Conservation (phyloP, 2,797 vertebrate genomes). For the Scleropages formosus region DNA sequence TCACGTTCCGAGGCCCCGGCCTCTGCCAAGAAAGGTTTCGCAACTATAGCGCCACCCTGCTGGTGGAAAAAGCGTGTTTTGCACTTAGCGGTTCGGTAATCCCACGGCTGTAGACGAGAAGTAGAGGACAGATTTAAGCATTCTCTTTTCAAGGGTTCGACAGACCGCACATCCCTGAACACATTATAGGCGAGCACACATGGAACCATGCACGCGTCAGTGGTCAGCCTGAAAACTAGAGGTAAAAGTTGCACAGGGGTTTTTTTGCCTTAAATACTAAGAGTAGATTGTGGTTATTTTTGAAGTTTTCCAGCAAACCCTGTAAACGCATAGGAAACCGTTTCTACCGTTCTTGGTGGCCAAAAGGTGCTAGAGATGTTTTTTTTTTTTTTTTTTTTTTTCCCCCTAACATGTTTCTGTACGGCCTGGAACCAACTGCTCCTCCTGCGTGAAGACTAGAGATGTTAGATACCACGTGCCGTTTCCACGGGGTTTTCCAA, state of each 20-base stretch:
- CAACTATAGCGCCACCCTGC: slow-evolving; percentile 78
- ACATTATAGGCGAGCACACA: slow-evolving; percentile 50
- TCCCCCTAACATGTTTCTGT: too few relatives aligned
- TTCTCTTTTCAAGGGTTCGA: slow-evolving; percentile 20
- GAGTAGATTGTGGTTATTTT: slow-evolving; percentile 69
- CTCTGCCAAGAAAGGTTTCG: slow-evolving; percentile 93
- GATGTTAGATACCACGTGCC: slow-evolving; percentile 41
- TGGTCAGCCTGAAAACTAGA: slow-evolving; percentile 69
- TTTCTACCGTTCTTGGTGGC: slow-evolving; percentile 61
- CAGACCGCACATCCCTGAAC: slow-evolving; percentile 59
- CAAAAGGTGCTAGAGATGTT: slow-evolving; percentile 71
- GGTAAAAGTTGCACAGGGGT: slow-evolving; percentile 61
- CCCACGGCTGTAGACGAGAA: slow-evolving; percentile 28
- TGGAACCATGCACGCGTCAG: slow-evolving; percentile 52
- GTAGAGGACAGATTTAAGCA: slow-evolving; percentile 29
- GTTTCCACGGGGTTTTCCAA: slow-evolving; percentile 48
- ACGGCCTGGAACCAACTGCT: slow-evolving; percentile 56
- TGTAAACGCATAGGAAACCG: slow-evolving; percentile 63
- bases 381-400: slow-evolving; percentile 64
- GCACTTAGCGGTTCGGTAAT: slow-evolving; percentile 36
- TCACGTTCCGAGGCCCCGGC: slow-evolving; percentile 80
- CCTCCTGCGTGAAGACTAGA: slow-evolving; percentile 52
- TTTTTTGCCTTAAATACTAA: slow-evolving; percentile 79
- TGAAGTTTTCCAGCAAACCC: slow-evolving; percentile 50
- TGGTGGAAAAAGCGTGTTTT: slow-evolving; percentile 15